Evolutionary conservation across 53 echinoderm and acorn worm species (phyloP), one percentile per base, ranked within the genome.

Genomic region (Mesocentrotus franciscanus): DNA sequence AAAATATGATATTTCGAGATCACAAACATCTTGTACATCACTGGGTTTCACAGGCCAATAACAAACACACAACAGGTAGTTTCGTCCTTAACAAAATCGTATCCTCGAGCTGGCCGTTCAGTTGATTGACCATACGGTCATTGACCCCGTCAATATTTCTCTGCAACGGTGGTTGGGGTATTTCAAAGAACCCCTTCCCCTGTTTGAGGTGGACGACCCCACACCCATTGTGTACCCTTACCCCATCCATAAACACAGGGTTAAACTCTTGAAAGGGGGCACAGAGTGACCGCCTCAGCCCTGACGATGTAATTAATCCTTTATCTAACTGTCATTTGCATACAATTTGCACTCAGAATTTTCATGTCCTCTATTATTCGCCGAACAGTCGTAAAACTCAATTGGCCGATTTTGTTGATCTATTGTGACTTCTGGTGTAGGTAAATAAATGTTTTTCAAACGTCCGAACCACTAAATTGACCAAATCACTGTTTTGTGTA

Each of bases 241-340:
- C 75, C 92, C 56, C 87, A 58, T 57, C 87, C 64, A 64, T 71
- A 66, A 64, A 92, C 55, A 34, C 92, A 11, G 29, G 39, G 56
- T 12, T 35, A 92, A 92, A 92, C 34, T 35, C 10, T 34, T 36
- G 68, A 92, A 92, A 29, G 62, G 68, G 92, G 62, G 29, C 60
- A 30, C 30, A 1, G 33, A 15, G n/a, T 36, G 68, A 57, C 68
- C 62, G 70, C 66, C 92, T n/a, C 74, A 56, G 27, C 49, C 92
- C 29, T 92, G 75, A 75, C 35, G 74, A 92, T 26, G 92, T 92
- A 92, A 92, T 92, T 92, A 92, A 92, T 92, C 92, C 92, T 74
- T 92, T 92, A 92, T 92, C 26, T 92, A 92, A 70, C 92, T 92
- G 92, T 92, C 92, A 92, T 92, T 9, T 58, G 16, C 66, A 22